phyloP scores from a whole-genome alignment of 2,113 vertebrate species.

The Sardina pilchardus region DNA sequence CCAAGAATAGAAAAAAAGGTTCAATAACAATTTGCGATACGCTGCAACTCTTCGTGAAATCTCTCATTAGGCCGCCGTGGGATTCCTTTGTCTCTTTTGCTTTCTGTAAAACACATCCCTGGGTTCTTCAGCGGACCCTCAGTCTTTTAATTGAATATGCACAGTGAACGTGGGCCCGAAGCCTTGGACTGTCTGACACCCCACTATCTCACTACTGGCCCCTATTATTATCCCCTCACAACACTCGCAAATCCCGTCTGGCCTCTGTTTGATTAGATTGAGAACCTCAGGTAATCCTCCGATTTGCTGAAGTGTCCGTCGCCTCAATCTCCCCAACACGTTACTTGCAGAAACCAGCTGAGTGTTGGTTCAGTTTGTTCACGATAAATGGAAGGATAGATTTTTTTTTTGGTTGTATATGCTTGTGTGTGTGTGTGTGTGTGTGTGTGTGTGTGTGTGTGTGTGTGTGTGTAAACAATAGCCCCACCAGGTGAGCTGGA shows the following conservation, averaged over 20 bases:
- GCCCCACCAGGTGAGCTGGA: conserved; percentile 60
- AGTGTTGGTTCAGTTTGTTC: conserved; percentile 74
- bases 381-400: conserved; percentile 62
- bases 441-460: neutral
- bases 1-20: neutral
- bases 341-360: conserved; percentile 68
- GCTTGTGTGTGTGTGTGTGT: neutral
- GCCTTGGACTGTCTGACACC: conserved; percentile 76
- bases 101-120: conserved; percentile 36
- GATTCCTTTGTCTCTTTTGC: conserved; percentile 35
- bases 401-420: conserved; percentile 9
- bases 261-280: conserved; percentile 93
- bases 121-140: conserved; percentile 22
- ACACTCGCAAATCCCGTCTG: conserved; percentile 87
- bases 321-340: conserved; percentile 74
- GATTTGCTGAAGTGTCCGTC: conserved; percentile 88
- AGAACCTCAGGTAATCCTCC: conserved; percentile 91
- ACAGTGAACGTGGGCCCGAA: conserved; percentile 65
- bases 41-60: conserved; percentile 17
- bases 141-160: conserved; percentile 51
- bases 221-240: conserved; percentile 83
- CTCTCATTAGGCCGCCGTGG: conserved; percentile 23
- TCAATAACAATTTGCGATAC: neutral
- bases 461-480: conserved; percentile 49
- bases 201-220: conserved; percentile 73